A percentile compares a stretch with the other conserved stretches of the same genome.
These are phyloP conservation scores for Sceliomorpha sp. DNA, from an alignment of 2,888 invertebrate genomes.

Conservation along the genomic window DNA sequence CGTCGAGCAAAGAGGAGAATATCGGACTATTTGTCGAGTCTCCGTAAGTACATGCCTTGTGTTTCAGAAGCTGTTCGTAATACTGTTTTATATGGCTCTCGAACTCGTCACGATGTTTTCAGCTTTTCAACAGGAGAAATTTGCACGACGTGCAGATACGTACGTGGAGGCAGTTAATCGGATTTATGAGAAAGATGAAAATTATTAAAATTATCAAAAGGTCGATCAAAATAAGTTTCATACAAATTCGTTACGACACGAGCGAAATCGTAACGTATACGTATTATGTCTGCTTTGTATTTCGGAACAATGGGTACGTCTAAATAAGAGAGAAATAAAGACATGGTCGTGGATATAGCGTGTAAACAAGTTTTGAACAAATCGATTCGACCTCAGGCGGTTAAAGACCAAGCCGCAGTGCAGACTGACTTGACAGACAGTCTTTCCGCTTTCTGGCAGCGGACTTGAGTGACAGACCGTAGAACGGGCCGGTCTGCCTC, in stretches of 20 bases:
- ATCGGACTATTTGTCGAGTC: conserved; percentile 63
- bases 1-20: conserved; percentile 53
- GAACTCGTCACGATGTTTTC: no score
- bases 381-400: conserved; percentile 71
- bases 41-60: conserved; percentile 40
- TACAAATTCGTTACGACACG: no score
- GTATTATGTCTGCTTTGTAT: conserved; percentile 28
- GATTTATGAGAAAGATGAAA: no score
- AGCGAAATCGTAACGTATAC: no score
- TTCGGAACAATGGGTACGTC: conserved; percentile 53
- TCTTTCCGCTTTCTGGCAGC: conserved; percentile 61
- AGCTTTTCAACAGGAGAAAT: no score
- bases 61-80: conserved; percentile 29
- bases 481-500: conserved; percentile 66
- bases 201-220: no score
- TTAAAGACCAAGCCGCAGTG: conserved; percentile 58
- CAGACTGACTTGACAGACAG: conserved; percentile 70
- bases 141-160: no score
- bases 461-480: conserved; percentile 67
- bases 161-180: no score
- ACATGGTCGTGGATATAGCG: conserved; percentile 65
- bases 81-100: no score
- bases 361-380: conserved; percentile 76
- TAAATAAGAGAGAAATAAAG: conserved; percentile 55
- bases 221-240: no score